Base-by-base conservation (phyloP, 2,888 invertebrate genomes). In the Rhagonycha fulva region DNA sequence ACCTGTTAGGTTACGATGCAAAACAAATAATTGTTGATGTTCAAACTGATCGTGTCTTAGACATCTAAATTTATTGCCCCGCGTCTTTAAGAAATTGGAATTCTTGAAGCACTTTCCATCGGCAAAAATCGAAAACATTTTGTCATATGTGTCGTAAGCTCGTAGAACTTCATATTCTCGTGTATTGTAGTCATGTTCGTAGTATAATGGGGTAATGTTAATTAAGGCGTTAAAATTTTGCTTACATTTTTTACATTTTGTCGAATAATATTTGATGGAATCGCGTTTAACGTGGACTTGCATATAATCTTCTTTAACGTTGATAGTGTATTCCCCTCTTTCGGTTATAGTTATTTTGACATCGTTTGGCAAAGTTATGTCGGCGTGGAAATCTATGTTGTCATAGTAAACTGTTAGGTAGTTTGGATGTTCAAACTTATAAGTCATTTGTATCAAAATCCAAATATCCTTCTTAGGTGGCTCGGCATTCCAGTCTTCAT, bases 381-480 rank as follows among this genome's bases (percentile, higher is more conserved):
- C 23, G 7, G 62, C 11, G 61, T 67, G 60, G 9, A 66, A 23
- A 19, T 68, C 47, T 1, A 14, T 10, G 60, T 70, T 68, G 32
- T 70, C 70, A 14, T 62, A 71, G 1, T 32, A 7, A 32, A 75
- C 69, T 9, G 75, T 76, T 3, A 75, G 69, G 19, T 76, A 80
- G 26, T 77, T 76, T 14, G 80, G 80, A 76, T 80, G 80, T 60
- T 80, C 80, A 28, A 68, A 78, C 68, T 75, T 75, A 72, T 78
- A 79, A 68, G 67, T 66, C 32, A 76, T 68, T 3, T 75, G 24
- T 12, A 78, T 23, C 5, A 73, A 30, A 61, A 80, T 70, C 71
- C 73, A 77, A 32, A 24, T 61, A 10, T 71, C 63, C 3, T 0
- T 10, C 14, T 14, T 4, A 7, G n/a, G 9, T 3, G 1, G 1